These are phyloP conservation scores for Trachelus stipa DNA, from an alignment of 2,888 invertebrate genomes.

Conservation along the genomic window DNA sequence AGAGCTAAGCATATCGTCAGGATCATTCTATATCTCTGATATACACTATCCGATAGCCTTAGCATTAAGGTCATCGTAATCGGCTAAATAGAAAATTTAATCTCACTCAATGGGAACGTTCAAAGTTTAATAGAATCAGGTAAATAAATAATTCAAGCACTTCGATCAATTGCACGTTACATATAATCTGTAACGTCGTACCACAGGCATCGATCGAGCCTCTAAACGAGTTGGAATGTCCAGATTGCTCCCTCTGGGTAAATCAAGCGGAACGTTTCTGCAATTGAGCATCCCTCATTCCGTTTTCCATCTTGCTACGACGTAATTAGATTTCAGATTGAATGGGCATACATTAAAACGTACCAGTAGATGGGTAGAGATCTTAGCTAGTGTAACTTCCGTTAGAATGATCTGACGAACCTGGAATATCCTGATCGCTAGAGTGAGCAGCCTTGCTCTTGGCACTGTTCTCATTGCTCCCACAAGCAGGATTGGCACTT, in stretches of 20 bases:
- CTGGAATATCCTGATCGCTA: slow-evolving; percentile 68
- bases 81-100: not conserved
- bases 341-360: not conserved
- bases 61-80: not conserved
- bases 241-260: not conserved
- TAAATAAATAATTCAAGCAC: not conserved
- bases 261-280: not conserved
- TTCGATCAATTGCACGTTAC: not conserved
- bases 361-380: not conserved
- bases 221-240: not conserved
- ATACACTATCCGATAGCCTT: not conserved
- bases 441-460: slow-evolving; percentile 55
- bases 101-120: not conserved
- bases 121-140: not conserved
- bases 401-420: slow-evolving; percentile 29
- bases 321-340: not conserved
- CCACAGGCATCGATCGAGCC: not conserved
- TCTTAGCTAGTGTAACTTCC: not conserved
- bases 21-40: not conserved
- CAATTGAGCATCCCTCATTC: not conserved
- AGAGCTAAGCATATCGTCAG: not conserved
- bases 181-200: not conserved
- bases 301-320: not conserved
- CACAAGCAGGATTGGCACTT: slow-evolving; percentile 74
- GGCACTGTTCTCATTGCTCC: slow-evolving; percentile 34